These are phyloP conservation scores for Cecidostiba fungosa DNA, from an alignment of 2,888 invertebrate genomes.

Conservation along the genomic window DNA sequence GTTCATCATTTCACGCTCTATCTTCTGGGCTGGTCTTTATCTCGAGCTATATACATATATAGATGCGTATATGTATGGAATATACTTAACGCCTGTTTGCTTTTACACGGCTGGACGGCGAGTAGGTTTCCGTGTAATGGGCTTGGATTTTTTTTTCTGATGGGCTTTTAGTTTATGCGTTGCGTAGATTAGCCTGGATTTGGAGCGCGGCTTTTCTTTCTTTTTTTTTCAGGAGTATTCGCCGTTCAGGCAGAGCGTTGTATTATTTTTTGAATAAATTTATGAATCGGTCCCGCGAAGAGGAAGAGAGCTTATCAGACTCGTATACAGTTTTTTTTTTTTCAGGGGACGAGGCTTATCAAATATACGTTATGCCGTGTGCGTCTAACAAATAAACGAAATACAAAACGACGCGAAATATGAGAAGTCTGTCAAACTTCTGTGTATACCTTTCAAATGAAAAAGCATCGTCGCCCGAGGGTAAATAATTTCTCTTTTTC, in stretches of 20 bases:
- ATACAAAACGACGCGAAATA: too few species aligned
- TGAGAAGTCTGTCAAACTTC: too few species aligned
- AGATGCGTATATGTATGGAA: neutral
- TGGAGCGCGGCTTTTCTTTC: neutral
- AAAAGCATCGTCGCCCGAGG: too few species aligned
- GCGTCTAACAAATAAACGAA: too few species aligned
- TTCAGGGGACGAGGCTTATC: too few species aligned
- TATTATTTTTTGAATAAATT: neutral
- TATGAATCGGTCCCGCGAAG: too few species aligned
- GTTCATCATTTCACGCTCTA: conserved; percentile 20
- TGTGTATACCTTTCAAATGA: too few species aligned
- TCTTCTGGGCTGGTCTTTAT: neutral
- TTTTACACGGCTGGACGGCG: neutral
- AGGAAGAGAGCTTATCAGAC: too few species aligned
- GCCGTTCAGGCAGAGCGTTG: neutral
- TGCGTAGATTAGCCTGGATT: neutral
- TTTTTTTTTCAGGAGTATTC: neutral
- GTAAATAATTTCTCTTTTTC: too few species aligned
- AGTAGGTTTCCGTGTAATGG: neutral
- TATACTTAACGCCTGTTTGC: neutral
- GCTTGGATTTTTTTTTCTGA: neutral
- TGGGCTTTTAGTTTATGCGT: neutral
- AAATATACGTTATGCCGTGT: too few species aligned
- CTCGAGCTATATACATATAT: neutral
- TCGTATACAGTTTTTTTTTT: too few species aligned